Conservation (phyloP, 2,797 vertebrate species). For the Acipenser oxyrinchus region DNA sequence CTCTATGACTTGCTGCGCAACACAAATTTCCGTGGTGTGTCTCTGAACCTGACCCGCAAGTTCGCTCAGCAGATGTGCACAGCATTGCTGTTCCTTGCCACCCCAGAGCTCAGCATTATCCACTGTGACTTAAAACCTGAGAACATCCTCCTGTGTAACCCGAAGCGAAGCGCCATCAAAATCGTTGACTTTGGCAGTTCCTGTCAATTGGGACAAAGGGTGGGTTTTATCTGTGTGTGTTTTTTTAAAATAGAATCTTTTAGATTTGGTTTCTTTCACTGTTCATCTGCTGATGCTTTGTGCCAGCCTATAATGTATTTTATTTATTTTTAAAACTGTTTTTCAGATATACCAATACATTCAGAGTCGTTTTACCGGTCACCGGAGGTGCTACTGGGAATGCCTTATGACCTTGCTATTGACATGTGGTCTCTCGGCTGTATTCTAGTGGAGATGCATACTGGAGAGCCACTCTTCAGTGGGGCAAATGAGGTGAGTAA, state of each 20-base stretch:
- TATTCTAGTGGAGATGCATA: conserved; percentile 88
- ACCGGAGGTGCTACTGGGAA: conserved; percentile 85
- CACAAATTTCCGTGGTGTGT: conserved; percentile 98
- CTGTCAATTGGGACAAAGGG: conserved; percentile 94
- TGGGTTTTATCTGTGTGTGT: conserved; percentile 36
- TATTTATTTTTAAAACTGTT: neutral
- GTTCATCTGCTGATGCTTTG: neutral
- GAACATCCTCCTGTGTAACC: conserved; percentile 98
- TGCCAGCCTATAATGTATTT: neutral
- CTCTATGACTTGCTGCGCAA: conserved; percentile 94
- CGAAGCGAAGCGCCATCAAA: conserved; percentile 98
- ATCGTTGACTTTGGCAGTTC: conserved; percentile 99
- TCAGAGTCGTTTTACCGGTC: conserved; percentile 85
- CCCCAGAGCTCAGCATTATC: conserved; percentile 99
- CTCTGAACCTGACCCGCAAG: conserved; percentile 94
- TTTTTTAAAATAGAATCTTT: neutral
- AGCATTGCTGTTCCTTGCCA: conserved; percentile 96
- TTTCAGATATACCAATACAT: conserved; percentile 88
- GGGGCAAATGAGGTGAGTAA: conserved; percentile 77
- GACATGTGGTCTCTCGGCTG: conserved; percentile 89
- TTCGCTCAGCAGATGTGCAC: conserved; percentile 99
- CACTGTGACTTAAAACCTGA: conserved; percentile 99
- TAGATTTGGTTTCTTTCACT: neutral
- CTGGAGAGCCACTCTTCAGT: conserved; percentile 82
- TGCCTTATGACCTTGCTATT: conserved; percentile 86